Conservation (phyloP, 2,113 vertebrate species). For the Lophotis ruficrista region DNA sequence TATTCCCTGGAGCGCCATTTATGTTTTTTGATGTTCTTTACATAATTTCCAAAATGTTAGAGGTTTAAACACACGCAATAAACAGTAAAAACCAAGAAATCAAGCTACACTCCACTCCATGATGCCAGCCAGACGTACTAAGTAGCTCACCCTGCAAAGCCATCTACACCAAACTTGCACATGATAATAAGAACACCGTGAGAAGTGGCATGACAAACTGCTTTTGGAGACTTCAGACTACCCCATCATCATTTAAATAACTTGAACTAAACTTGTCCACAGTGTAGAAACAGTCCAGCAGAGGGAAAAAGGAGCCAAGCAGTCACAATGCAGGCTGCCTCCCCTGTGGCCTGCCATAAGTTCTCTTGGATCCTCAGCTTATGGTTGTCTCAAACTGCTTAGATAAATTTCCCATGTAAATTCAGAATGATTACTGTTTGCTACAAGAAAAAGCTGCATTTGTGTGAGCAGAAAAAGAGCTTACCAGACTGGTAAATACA, state of each 20-base stretch:
- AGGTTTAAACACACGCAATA: not conserved
- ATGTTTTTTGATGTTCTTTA: not conserved
- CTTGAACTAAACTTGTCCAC: not conserved
- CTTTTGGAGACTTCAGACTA: not conserved
- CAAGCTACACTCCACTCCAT: not conserved
- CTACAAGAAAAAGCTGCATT: conserved; percentile 6
- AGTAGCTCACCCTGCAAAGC: not conserved
- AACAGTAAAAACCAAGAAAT: not conserved
- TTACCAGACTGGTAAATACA: not conserved
- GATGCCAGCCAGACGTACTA: not conserved
- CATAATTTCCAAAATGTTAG: not conserved
- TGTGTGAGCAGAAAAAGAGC: not conserved
- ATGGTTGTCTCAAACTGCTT: not conserved
- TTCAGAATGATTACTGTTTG: not conserved
- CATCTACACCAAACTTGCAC: not conserved
- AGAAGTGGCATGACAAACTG: not conserved
- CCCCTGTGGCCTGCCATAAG: not conserved
- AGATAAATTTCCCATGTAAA: conserved; percentile 45
- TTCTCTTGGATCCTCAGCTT: not conserved
- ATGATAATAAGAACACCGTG: not conserved
- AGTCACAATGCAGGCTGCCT: not conserved
- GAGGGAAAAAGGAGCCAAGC: not conserved
- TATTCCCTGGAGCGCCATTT: not conserved
- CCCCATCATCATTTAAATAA: not conserved
- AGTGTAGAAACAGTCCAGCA: not conserved